A percentile compares a stretch with the other conserved stretches of the same genome.
Evolutionary conservation across 2,888 invertebrate species (phyloP).

Genomic region (Thera obeliscata): DNA sequence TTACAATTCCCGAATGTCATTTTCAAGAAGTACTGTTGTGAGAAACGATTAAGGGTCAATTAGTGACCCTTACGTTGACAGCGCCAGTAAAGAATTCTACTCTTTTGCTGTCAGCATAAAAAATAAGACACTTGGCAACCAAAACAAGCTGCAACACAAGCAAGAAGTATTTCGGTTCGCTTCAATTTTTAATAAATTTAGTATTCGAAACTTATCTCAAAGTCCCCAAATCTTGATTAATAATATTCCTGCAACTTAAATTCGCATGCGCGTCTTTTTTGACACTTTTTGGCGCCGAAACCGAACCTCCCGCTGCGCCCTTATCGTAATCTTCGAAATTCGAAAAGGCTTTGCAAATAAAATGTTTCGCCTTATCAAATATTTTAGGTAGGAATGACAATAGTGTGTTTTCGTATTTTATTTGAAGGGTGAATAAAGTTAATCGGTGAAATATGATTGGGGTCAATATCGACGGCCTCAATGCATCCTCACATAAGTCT

Average conservation of each 20-base stretch:
- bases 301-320: conserved; percentile 53
- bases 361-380: conserved; percentile 52
- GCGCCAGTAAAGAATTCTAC: no score
- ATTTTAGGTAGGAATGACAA: conserved; percentile 36
- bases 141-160: no score
- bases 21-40: conserved; percentile 48
- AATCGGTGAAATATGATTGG: conserved; percentile 20
- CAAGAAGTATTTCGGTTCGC: no score
- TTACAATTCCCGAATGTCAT: conserved; percentile 41
- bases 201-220: conserved; percentile 39
- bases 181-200: background rate
- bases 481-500: conserved; percentile 15
- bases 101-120: no score
- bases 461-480: conserved; percentile 13
- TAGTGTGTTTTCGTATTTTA: conserved; percentile 27
- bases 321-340: conserved; percentile 65
- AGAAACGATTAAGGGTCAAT: conserved; percentile 21
- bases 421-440: conserved; percentile 29
- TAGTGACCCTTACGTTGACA: background rate
- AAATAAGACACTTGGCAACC: no score
- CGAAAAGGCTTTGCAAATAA: conserved; percentile 50
- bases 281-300: conserved; percentile 65
- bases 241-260: conserved; percentile 50
- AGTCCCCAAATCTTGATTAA: conserved; percentile 45
- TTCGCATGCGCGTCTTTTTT: conserved; percentile 58